These are phyloP conservation scores for Peromyscus attwateri DNA, from an alignment of 2,797 vertebrate species.

Conservation along the genomic window DNA sequence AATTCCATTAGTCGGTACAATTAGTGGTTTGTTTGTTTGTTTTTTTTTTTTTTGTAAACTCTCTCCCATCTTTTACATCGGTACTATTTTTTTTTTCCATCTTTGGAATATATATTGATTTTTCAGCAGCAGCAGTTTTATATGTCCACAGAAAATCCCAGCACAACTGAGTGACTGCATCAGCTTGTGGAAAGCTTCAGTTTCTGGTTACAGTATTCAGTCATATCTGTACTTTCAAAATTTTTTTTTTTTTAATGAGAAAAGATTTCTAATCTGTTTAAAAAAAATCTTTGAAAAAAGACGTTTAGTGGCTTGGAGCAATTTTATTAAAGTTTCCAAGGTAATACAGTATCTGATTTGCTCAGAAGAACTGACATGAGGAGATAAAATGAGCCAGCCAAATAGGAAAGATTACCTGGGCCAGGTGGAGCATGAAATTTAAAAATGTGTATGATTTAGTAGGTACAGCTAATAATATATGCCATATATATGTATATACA, in stretches of 20 bases:
- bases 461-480: not conserved
- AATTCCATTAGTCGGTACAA: no score
- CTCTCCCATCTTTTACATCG: not conserved
- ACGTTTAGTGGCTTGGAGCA: conserved; percentile 17
- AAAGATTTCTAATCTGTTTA: conserved; percentile 41
- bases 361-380: not conserved
- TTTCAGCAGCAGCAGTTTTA: not conserved
- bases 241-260: not conserved
- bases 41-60: not conserved
- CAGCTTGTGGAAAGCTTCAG: not conserved
- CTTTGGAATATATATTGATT: not conserved
- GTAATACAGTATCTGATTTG: conserved; percentile 15
- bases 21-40: not conserved
- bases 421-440: not conserved
- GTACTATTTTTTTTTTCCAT: not conserved
- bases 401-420: conserved; percentile 26
- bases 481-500: not conserved
- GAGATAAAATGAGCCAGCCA: not conserved
- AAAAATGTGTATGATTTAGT: conserved; percentile 36
- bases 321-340: conserved; percentile 5
- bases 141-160: not conserved
- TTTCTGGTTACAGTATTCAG: not conserved
- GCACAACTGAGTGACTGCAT: no score
- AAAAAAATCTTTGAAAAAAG: conserved; percentile 38
- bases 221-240: not conserved